Percentiles rank a stretch among this genome's conserved stretches.
Conservation (phyloP, 2,888 invertebrate species). For the Nephrocerus scutellatus region DNA sequence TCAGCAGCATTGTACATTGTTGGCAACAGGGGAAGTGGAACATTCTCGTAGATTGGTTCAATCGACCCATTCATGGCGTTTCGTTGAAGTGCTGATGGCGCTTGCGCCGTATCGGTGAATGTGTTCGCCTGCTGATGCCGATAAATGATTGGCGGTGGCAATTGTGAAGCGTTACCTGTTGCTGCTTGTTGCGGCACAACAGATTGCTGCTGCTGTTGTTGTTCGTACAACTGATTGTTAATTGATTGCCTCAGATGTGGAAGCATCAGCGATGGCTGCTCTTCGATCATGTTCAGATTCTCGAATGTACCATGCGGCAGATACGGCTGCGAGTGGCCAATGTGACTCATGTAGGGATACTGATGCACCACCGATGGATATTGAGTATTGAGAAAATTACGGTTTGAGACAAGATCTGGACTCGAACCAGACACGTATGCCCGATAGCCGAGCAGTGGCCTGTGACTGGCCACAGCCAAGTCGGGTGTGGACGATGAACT, state of each 20-base stretch:
- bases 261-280: conserved; percentile 44
- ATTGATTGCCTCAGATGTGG: conserved; percentile 38
- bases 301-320: conserved; percentile 64
- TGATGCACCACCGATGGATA: conserved; percentile 27
- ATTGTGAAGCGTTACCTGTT: too few species aligned
- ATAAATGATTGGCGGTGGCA: too few species aligned
- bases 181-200: too few species aligned
- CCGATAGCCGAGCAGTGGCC: conserved; percentile 44
- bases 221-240: conserved; percentile 28
- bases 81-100: conserved; percentile 40
- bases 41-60: conserved; percentile 78
- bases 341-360: conserved; percentile 38
- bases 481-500: conserved; percentile 81
- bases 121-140: conserved; percentile 26
- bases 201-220: conserved; percentile 37
- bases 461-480: conserved; percentile 65
- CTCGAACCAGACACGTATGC: conserved; percentile 67
- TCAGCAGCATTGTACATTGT: conserved; percentile 21
- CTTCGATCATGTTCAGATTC: conserved; percentile 57
- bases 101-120: not conserved
- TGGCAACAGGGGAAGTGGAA: conserved; percentile 56
- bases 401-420: conserved; percentile 69
- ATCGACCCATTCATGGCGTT: conserved; percentile 51
- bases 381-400: conserved; percentile 53
- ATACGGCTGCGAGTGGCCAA: conserved; percentile 45